Conservation (phyloP, 2,797 vertebrate genomes). For the Muraenolepis orangiensis region DNA sequence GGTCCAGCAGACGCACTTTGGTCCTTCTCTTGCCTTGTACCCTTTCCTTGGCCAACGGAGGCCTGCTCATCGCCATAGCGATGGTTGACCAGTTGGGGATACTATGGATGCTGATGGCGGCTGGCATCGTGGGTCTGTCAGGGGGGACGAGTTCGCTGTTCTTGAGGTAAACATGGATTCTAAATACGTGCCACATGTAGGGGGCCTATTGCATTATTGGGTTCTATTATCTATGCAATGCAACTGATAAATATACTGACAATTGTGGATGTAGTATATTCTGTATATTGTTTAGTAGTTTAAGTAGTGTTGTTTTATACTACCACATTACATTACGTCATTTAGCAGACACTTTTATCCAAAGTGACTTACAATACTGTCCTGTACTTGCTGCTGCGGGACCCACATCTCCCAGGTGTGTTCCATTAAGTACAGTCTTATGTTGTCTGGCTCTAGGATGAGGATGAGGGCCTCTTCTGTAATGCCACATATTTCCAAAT, state of each 20-base stretch:
- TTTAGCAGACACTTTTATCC: no score
- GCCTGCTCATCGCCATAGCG: constrained; percentile 43
- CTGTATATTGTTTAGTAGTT: neutral
- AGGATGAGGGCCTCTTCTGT: no score
- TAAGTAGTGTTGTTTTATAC: neutral
- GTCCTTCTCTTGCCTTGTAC: constrained; percentile 55
- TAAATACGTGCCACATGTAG: neutral
- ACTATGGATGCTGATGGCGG: constrained; percentile 49
- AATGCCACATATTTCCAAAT: neutral
- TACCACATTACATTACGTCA: no score
- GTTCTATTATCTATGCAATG: neutral
- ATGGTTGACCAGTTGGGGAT: constrained; percentile 36
- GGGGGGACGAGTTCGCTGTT: constrained; percentile 58
- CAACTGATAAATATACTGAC: neutral
- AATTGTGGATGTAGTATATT: neutral
- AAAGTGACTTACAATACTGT: no score
- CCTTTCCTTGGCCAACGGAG: constrained; percentile 48
- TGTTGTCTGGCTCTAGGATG: neutral
- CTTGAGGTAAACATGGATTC: constrained; percentile 24
- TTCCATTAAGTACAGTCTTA: neutral
- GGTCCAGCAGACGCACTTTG: constrained; percentile 9
- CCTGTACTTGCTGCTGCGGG: neutral
- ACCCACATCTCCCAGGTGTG: neutral
- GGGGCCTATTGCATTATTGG: neutral
- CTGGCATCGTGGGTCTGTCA: constrained; percentile 47